Base-by-base conservation (phyloP, 2,888 invertebrate genomes). In the Meandrusa payeni region DNA sequence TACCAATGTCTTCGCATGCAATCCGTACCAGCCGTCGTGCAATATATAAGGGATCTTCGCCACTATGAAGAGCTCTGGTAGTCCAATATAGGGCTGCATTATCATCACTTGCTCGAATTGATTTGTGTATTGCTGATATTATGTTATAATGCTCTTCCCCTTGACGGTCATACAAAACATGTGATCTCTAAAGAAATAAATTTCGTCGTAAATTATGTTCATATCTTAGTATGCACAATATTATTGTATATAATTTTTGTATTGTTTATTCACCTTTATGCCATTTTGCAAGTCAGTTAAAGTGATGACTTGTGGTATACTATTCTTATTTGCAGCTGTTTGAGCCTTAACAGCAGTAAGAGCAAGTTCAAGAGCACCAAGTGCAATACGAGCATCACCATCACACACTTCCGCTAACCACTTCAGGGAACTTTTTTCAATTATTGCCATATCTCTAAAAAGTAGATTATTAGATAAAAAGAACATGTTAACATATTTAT, bases 111-210 rank as follows among this genome's bases (percentile, higher is more conserved):
- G 95, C 95, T 53, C 95, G 88, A 36, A 96, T 92, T 0, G 95
- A 93, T 74, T 96, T 95, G 61, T 95, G 95, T 53, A 95, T 79
- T 0, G 95, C 95, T 1, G 95, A 95, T 56, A 94, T 92, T 23
- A 91, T 91, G 68, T 95, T 94, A 72, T 95, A 95, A 74, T 95
- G 95, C 63, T 95, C 94, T 34, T 95, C 95, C 4, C 95, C 95
- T 69, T 91, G 89, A 41, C 90, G 89, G 66, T 95, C 95, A 69
- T 95, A 95, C 22, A 94, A 64, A 69, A 94, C 88, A 65, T 95
- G 95, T 0, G 93, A 92, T 57, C 93, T 91, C 90, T 93, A 73
- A 22, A 55, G 50, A 40, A 42, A 31, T 28, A 47, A 38, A 17
- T 7, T 1, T 13, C 6, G 3, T 19, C 2, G 10, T 7, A 13